Evolutionary conservation across 2,797 vertebrate genomes (phyloP).

Genomic region (Holocentrus rufus): DNA sequence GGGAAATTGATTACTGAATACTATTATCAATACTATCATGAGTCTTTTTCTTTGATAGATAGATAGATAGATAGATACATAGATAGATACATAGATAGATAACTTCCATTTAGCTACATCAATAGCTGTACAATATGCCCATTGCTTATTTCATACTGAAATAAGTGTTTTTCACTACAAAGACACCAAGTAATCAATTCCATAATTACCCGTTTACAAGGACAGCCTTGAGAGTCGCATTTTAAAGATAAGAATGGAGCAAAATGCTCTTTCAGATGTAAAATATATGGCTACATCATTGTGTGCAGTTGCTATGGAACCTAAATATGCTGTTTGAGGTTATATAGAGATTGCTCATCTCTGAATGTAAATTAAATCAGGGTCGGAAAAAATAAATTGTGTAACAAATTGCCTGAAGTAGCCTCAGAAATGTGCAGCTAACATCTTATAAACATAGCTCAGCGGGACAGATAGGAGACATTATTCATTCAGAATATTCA

Average conservation of each 20-base stretch:
- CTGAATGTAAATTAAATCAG: conserved; percentile 56
- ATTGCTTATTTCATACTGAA: too few species aligned
- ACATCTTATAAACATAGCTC: conserved; percentile 3
- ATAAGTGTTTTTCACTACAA: too few species aligned
- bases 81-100: conserved; percentile 1
- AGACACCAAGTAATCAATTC: too few species aligned
- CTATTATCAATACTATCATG: too few species aligned
- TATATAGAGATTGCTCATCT: neutral
- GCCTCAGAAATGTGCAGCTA: conserved; percentile 9
- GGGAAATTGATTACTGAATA: too few species aligned
- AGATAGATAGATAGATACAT: neutral
- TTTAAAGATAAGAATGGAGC: neutral
- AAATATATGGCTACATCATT: neutral
- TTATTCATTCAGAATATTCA: conserved; percentile 1
- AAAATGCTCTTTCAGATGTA: neutral
- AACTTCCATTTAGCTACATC: too few species aligned
- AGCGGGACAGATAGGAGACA: conserved; percentile 8
- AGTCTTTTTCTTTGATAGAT: neutral
- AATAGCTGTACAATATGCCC: too few species aligned
- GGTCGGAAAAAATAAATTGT: conserved; percentile 9
- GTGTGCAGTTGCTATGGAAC: neutral
- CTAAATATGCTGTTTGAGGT: neutral
- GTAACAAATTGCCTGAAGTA: conserved; percentile 4
- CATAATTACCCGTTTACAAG: neutral
- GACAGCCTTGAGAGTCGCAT: too few species aligned